These are phyloP conservation scores for Clamator glandarius DNA, from an alignment of 2,797 vertebrate species.

Conservation along the genomic window DNA sequence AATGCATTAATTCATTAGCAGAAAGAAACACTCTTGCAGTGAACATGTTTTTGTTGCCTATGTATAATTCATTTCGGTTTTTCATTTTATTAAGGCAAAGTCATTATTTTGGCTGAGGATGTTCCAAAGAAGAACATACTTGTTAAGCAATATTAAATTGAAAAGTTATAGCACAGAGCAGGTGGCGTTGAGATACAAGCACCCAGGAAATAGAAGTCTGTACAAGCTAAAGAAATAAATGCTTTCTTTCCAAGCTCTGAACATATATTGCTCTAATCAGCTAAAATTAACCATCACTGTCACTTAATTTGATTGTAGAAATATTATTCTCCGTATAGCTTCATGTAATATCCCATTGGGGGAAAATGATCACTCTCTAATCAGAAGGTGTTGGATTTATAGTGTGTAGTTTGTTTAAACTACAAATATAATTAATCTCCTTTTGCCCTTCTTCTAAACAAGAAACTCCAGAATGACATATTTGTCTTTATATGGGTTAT, in stretches of 20 bases:
- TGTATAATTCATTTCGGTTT: conserved; percentile 62
- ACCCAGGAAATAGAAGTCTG: conserved; percentile 38
- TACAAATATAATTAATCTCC: conserved; percentile 67
- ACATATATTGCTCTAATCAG: conserved; percentile 68
- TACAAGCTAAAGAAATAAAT: conserved; percentile 52
- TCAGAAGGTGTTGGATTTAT: conserved; percentile 69
- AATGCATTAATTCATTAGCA: conserved; percentile 78
- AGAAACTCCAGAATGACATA: conserved; percentile 20
- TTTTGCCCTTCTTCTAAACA: conserved; percentile 40
- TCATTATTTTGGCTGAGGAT: conserved; percentile 49
- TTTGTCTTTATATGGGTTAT: conserved; percentile 15
- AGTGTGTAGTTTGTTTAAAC: conserved; percentile 67
- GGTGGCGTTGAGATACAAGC: conserved; percentile 14
- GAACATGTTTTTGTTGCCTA: conserved; percentile 28
- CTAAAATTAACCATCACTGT: conserved; percentile 68
- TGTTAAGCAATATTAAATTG: conserved; percentile 72
- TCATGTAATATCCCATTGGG: conserved; percentile 71
- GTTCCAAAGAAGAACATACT: conserved; percentile 59
- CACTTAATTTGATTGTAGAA: conserved; percentile 73
- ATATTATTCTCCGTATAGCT: conserved; percentile 72
- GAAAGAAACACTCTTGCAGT: conserved; percentile 29
- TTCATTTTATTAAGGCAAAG: conserved; percentile 64
- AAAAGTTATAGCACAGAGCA: conserved; percentile 29
- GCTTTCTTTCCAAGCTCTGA: conserved; percentile 56
- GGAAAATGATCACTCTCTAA: conserved; percentile 61